Evolutionary conservation across 2,888 invertebrate genomes (phyloP), one percentile per base, ranked within the genome.

Genomic region (Epinotia nisella): DNA sequence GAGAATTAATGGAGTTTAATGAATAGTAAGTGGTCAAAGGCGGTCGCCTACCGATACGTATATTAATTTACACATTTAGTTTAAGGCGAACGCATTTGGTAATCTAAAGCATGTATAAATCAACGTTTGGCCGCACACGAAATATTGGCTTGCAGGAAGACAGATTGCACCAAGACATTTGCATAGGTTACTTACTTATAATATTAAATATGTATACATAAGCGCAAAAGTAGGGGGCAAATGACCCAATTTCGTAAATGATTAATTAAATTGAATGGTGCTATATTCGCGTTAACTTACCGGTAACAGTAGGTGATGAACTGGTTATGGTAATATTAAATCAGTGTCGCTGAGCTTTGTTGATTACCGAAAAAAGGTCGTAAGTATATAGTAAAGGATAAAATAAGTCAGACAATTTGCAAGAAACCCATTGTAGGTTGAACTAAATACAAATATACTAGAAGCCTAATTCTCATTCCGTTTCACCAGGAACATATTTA

Each of bases 1-100:
- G 78, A 75, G 85, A 85, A 87, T 87, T 83, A 76, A 78, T 81
- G 67, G 79, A 76, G 74, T 77, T 78, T 80, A 80, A 86, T 82
- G 83, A 85, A 88, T 88, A 87, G 83, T 84, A 77, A 85, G 83
- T 79, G 76, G 61, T 66, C 59, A 35, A 75, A 62, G 68, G 69
- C 61, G 61, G 65, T 21, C 76, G 73, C 74, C 75, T 60, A 68
- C 66, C 39, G 15, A 58, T 45, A 70, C 49, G 49, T 71, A n/a
- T 19, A 69, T 59, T 66, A 71, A 66, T 71, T 66, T 66, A 67
- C 55, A 45, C 70, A 21, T 59, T 41, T 29, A 35, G 24, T 65
- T 56, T 53, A 70, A 21, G 5, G 24, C 55, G 19, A 56, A 56
- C 60, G 61, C 15, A 21, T 61, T 61, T 55, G 53, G 53, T 53